phyloP scores from a whole-genome alignment of 2,888 invertebrate species.

The Tuta absoluta region DNA sequence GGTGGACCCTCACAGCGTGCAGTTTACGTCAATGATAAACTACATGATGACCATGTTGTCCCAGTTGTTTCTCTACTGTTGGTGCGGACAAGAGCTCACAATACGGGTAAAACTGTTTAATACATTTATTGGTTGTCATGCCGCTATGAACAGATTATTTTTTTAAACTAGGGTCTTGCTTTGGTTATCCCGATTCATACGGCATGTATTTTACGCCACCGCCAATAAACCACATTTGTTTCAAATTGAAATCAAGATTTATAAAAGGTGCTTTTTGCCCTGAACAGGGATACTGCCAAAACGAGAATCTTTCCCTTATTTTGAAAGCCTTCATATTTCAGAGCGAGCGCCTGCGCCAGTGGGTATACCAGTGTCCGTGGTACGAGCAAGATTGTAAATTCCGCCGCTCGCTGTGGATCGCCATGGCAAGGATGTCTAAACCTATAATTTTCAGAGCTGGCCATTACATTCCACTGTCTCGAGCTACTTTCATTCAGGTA shows the following conservation, averaged over 20 bases:
- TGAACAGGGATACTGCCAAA: too few relatives aligned
- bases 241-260: too few relatives aligned
- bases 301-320: not conserved
- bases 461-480: slow-evolving; percentile 73
- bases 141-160: too few relatives aligned
- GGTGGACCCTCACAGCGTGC: slow-evolving; percentile 64
- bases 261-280: too few relatives aligned
- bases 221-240: too few relatives aligned
- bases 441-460: slow-evolving; percentile 77
- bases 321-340: too few relatives aligned
- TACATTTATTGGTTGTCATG: not conserved
- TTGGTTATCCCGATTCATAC: too few relatives aligned
- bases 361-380: slow-evolving; percentile 80
- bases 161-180: not conserved
- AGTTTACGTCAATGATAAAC: slow-evolving; percentile 68
- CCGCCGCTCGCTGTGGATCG: slow-evolving; percentile 65
- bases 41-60: slow-evolving; percentile 76
- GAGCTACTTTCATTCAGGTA: slow-evolving; percentile 78
- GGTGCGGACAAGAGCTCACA: slow-evolving; percentile 78
- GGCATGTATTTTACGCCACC: too few relatives aligned
- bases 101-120: slow-evolving; percentile 52
- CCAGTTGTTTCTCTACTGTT: slow-evolving; percentile 78
- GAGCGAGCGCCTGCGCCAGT: slow-evolving; percentile 73
- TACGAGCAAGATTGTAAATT: slow-evolving; percentile 71
- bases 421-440: slow-evolving; percentile 75